Base-by-base conservation (phyloP, 2,888 invertebrate genomes). In the Macropis europaea region DNA sequence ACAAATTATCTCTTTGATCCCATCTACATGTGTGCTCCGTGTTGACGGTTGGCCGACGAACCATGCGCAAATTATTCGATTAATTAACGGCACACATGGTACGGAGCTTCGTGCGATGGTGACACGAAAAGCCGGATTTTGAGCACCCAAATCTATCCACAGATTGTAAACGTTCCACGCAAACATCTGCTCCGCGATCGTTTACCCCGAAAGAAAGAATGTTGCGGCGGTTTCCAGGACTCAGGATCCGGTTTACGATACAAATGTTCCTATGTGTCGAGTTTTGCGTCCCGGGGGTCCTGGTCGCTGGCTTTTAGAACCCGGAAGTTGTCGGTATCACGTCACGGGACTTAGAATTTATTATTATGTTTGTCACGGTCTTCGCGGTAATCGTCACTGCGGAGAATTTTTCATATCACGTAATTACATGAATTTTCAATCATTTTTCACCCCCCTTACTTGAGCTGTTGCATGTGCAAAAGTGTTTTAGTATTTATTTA, bases 81-180 rank as follows among this genome's bases (percentile, higher is more conserved):
- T 79, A 79, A 79, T 79, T 79, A 76, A 73, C 47, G 72, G 57
- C 50, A 67, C 34, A 42, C 40, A 26, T 22, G 50, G 47, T 40
- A 0, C 22, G 48, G 42, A 63, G 62, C 57, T 63, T 66, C 45
- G 40, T 48, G 45, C 62, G 50, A 53, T 32, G 56, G 47, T 42
- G 34, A n/a, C 52, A 17, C 17, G 59, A 61, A 52, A 56, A 59
- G 40, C 62, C 26, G 22, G 43, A 26, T 34, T 43, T 56, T 45
- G 15, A 69, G 40, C 48, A 19, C 2, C 17, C 52, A 42, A 60
- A 69, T 64, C 17, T 60, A 59, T 48, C 59, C 60, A 24, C 30
- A 22, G 32, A 19, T 19, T 61, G 32, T 7, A 64, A 56, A 61
- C 43, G 17, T 50, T 17, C 36, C 54, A 3, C 13, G 19, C 24